Evolutionary conservation across 2,797 vertebrate genomes (phyloP).

Genomic region (Ctenosaura bakeri): DNA sequence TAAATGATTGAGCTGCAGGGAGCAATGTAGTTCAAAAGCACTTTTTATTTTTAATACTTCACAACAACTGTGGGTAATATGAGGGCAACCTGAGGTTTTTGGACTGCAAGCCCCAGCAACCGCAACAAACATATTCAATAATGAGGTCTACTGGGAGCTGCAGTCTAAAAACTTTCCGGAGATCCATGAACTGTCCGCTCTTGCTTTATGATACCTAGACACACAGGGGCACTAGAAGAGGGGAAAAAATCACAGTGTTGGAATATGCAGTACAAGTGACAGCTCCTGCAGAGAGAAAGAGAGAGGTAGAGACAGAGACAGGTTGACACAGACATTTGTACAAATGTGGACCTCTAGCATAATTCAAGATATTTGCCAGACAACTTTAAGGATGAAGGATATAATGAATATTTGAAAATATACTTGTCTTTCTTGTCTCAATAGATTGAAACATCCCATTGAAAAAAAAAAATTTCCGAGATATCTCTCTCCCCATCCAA

Average conservation of each 20-base stretch:
- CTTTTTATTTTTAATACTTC: neutral
- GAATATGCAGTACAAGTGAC: neutral
- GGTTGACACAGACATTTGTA: too few relatives aligned
- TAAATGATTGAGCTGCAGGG: neutral
- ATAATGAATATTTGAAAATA: too few relatives aligned
- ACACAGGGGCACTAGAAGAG: neutral
- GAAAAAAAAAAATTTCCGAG: too few relatives aligned
- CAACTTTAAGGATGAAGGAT: neutral
- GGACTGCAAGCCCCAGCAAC: neutral
- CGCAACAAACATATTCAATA: neutral
- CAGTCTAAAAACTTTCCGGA: neutral
- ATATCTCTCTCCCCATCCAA: too few relatives aligned
- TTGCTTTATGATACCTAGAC: too few relatives aligned
- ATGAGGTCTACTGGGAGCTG: neutral
- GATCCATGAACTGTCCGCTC: too few relatives aligned
- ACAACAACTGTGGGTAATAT: neutral
- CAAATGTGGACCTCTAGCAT: neutral
- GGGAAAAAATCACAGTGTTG: neutral
- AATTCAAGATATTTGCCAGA: neutral
- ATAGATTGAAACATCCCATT: too few relatives aligned
- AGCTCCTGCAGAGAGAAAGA: too few relatives aligned
- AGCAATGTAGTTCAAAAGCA: neutral
- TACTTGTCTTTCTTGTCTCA: too few relatives aligned
- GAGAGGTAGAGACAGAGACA: too few relatives aligned
- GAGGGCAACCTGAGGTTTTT: neutral